phyloP scores from a whole-genome alignment of 1,140 invertebrate genomes.

The Meloidogyne chitwoodi region DNA sequence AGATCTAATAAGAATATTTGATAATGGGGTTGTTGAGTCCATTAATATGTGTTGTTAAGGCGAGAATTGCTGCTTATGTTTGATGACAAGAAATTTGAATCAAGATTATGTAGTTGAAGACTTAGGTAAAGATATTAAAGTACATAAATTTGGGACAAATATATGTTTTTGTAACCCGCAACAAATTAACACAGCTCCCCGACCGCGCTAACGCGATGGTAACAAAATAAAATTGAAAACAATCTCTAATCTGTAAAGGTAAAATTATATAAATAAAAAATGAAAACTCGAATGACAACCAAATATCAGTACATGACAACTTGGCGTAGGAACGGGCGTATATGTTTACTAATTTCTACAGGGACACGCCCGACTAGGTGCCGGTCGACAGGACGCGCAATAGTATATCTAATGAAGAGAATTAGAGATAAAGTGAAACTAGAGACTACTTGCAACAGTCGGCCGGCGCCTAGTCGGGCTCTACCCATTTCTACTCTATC shows the following conservation, averaged over 20 bases:
- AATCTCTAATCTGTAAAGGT: background rate
- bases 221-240: background rate
- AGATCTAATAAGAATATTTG: background rate
- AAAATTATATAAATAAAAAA: no score
- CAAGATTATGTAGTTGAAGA: background rate
- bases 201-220: background rate
- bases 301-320: no score
- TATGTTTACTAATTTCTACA: no score
- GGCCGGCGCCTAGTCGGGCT: no score
- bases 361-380: no score
- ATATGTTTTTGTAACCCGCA: background rate
- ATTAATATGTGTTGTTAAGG: background rate
- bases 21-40: background rate
- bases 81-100: background rate
- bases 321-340: no score
- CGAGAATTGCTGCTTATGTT: background rate
- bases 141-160: background rate
- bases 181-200: background rate
- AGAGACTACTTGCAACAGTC: no score
- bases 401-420: no score
- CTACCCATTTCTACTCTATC: no score
- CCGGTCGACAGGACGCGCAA: no score
- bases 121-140: background rate
- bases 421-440: no score
- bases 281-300: no score